phyloP scores from a whole-genome alignment of 2,113 vertebrate genomes.

The Gulo gulo region DNA sequence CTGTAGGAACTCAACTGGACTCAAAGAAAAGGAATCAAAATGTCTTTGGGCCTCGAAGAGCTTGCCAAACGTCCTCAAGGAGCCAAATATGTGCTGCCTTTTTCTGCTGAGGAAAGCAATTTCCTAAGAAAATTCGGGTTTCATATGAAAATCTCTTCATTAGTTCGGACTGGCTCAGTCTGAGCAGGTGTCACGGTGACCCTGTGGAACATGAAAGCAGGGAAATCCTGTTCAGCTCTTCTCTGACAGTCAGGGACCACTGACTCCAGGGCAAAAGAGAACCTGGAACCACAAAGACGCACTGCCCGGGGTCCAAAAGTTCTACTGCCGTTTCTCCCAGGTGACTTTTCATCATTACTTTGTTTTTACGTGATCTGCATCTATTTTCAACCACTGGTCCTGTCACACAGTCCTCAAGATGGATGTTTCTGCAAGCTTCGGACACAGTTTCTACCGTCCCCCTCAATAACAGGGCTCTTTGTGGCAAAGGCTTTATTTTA shows the following conservation, averaged over 20 bases:
- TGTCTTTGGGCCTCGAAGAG: not conserved
- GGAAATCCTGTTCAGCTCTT: not conserved
- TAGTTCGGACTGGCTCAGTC: not conserved
- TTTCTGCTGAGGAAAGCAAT: not conserved
- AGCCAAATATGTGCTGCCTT: not conserved
- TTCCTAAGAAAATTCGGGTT: slow-evolving; percentile 2
- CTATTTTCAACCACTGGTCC: not conserved
- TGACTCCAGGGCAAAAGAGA: not conserved
- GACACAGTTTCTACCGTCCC: not conserved
- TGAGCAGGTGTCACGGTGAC: not conserved
- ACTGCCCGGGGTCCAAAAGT: fast-evolving
- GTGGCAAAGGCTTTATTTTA: not conserved
- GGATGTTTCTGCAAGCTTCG: not conserved
- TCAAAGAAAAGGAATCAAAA: not conserved
- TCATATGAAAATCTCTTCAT: not conserved
- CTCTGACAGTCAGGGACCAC: not conserved
- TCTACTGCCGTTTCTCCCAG: not conserved
- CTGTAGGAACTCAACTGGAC: not conserved
- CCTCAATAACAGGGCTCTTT: not conserved
- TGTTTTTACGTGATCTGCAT: not conserved
- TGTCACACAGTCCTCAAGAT: not conserved
- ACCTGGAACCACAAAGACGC: not conserved
- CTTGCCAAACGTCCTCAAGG: not conserved
- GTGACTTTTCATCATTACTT: too few species aligned
- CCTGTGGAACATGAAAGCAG: not conserved